Base-by-base conservation (phyloP, 1,140 invertebrate species). In the Eciton burchellii region DNA sequence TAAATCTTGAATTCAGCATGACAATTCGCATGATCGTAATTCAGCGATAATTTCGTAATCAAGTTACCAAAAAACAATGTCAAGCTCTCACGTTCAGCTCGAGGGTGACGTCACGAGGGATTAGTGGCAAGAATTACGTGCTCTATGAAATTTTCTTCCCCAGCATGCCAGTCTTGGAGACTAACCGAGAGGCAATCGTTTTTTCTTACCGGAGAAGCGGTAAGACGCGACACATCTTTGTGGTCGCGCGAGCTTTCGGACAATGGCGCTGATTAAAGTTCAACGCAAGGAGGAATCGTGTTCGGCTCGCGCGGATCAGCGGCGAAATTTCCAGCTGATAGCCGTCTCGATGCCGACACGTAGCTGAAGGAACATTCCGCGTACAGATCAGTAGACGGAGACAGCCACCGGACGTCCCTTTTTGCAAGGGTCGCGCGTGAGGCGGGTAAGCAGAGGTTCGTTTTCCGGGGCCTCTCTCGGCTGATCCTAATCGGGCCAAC, bases 401-500 rank as follows among this genome's bases (percentile, higher is more conserved):
- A 79, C 45, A n/a, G n/a, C n/a, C n/a, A 26, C 29, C 35, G 59
- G 43, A 63, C 63, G 65, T 49, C 19, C 19, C 21, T 87, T 87
- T 87, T 87, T 87, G 84, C 84, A 49, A 76, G n/a, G 59, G 70
- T 26, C 47, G 85, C 70, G 84, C 84, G 84, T 74, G 81, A 87
- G 85, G 49, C 24, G 41, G 63, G 82, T 81, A 63, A 86, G 47
- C 66, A 66, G 43, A 77, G 85, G 65, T 54, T 72, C 79, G 81
- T 83, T 60, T 41, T 82, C 35, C 35, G 6, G 76, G 4, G 21
- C 65, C 63, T 76, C 84, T 83, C 76, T 82, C 79, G 84, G 74
- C 83, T 84, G 84, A 84, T 77, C 73, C 85, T 89, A 90, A 91
- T 91, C 90, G 84, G 82, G n/a, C 90, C 85, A 91, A 89, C 84